Conservation (phyloP, 2,113 vertebrate genomes). For the Brevimyrus niger region DNA sequence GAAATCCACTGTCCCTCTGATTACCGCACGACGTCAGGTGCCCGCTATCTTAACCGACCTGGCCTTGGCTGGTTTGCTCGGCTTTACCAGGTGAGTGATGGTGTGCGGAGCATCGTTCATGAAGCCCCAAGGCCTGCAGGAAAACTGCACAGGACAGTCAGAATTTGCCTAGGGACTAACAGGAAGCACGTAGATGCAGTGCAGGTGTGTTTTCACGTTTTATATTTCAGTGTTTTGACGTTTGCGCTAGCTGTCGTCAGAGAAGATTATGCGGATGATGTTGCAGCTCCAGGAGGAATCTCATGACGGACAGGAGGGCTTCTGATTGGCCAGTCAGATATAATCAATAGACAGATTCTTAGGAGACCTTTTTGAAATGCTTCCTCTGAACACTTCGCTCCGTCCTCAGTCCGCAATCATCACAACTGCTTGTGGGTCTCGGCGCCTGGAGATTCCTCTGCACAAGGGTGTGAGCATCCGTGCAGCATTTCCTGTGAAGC, state of each 20-base stretch:
- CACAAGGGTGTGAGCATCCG: neutral
- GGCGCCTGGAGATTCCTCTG: neutral
- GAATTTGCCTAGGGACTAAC: neutral
- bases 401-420: neutral
- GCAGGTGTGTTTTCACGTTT: neutral
- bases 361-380: neutral
- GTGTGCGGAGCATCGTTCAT: neutral
- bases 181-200: neutral
- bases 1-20: neutral
- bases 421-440: neutral
- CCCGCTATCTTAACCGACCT: neutral
- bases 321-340: neutral
- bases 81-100: neutral
- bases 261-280: neutral
- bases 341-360: neutral
- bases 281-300: neutral
- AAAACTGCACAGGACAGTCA: neutral
- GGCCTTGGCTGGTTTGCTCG: neutral
- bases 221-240: neutral
- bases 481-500: neutral
- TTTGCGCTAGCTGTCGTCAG: no score
- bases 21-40: neutral
- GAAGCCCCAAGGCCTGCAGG: neutral
- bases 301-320: neutral
- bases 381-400: neutral